A percentile compares a stretch with the other conserved stretches of the same genome.
Conservation (phyloP, 2,888 invertebrate genomes). For the Mythimna vitellina region DNA sequence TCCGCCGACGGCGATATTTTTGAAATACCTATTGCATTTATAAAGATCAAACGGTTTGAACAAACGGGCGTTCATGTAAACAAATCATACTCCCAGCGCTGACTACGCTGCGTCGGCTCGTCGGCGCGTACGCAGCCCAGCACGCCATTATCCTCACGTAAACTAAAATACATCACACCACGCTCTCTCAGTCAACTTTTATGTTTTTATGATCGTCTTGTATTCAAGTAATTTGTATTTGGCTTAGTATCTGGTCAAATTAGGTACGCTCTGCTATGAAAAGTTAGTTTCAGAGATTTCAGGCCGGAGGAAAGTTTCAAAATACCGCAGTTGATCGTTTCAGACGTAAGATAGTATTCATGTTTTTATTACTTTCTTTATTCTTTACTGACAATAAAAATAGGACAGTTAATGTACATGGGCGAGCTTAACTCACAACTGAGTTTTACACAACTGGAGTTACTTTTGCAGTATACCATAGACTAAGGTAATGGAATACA, state of each 20-base stretch:
- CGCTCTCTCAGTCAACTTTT: constrained; percentile 64
- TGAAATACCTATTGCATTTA: constrained; percentile 90
- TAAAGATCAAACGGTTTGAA: constrained; percentile 89
- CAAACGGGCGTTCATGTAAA: constrained; percentile 88
- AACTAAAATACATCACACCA: constrained; percentile 67
- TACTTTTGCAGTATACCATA: too few relatives aligned
- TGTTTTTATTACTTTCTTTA: too few relatives aligned
- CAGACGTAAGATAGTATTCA: too few relatives aligned
- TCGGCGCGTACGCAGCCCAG: constrained; percentile 71
- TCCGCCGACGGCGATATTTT: constrained; percentile 85
- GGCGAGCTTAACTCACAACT: too few relatives aligned
- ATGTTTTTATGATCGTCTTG: constrained; percentile 66
- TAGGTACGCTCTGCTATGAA: background rate
- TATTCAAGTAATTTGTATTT: constrained; percentile 51
- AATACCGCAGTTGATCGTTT: background rate
- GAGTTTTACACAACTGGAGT: too few relatives aligned
- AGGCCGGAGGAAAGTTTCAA: background rate
- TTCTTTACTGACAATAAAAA: too few relatives aligned
- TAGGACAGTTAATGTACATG: too few relatives aligned
- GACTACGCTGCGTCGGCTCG: constrained; percentile 36
- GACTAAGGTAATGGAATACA: too few relatives aligned
- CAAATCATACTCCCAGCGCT: constrained; percentile 80
- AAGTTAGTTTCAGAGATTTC: constrained; percentile 1
- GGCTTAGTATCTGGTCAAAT: constrained; percentile 33
- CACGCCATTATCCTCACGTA: constrained; percentile 72